phyloP scores from a whole-genome alignment of 2,113 vertebrate species.

The Ia io region DNA sequence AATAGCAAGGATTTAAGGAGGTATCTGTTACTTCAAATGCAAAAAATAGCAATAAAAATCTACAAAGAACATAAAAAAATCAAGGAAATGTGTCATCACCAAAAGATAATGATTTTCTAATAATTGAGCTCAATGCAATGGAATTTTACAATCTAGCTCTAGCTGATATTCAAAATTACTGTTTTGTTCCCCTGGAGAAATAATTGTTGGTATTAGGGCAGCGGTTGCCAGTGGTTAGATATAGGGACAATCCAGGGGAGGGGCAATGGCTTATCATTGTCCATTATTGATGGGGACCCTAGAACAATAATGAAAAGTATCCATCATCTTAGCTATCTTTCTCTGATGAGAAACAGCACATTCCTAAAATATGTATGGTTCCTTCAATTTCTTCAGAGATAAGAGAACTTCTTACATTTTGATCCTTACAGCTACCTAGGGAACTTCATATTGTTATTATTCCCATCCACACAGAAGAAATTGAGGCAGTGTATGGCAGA shows the following conservation, averaged over 20 bases:
- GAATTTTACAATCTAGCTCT: too few relatives aligned
- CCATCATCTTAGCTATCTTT: neutral
- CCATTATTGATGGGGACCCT: neutral
- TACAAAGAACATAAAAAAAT: neutral
- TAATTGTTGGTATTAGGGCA: neutral
- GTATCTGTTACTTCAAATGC: neutral
- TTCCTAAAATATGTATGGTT: neutral
- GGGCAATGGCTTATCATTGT: neutral
- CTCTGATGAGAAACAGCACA: neutral
- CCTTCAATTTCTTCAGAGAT: neutral
- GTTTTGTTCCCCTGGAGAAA: neutral
- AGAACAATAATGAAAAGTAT: neutral
- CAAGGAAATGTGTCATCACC: neutral
- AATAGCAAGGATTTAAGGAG: neutral
- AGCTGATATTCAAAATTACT: too few relatives aligned
- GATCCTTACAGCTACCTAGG: neutral
- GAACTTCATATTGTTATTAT: neutral
- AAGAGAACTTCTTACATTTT: neutral
- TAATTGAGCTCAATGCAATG: neutral
- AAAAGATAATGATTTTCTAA: neutral
- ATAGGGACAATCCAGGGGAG: neutral
- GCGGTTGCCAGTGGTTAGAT: neutral
- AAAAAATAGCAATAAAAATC: neutral
- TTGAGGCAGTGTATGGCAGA: neutral
- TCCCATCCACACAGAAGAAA: neutral